A percentile compares a stretch with the other conserved stretches of the same genome.
These are phyloP conservation scores for Mastigias papua DNA, from an alignment of 30 jellyfish, hydroid and myxozoan genomes.

Conservation along the genomic window DNA sequence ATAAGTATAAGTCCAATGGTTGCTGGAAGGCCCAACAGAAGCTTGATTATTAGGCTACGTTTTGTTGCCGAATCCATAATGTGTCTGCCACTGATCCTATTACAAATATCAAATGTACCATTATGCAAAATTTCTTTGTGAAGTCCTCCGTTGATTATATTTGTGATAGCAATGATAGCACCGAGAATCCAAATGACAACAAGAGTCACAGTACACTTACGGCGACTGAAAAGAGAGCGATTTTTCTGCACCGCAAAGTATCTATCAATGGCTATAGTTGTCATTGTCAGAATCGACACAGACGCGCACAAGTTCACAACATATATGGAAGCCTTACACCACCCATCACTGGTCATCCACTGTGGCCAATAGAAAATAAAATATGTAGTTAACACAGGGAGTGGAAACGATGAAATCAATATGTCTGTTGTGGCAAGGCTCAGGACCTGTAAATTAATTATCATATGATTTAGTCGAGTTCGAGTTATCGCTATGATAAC, in stretches of 20 bases:
- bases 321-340: slow-evolving; percentile 58
- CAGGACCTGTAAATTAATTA: slow-evolving; percentile 39
- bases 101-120: slow-evolving; percentile 64
- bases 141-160: slow-evolving; percentile 22
- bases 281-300: slow-evolving; percentile 59
- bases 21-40: slow-evolving; percentile 40
- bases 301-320: slow-evolving; percentile 63
- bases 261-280: slow-evolving; percentile 71
- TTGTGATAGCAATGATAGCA: slow-evolving; percentile 24
- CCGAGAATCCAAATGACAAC: slow-evolving; percentile 64
- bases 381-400: slow-evolving; percentile 62
- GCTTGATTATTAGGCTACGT: slow-evolving; percentile 30
- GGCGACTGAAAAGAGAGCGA: slow-evolving; percentile 37
- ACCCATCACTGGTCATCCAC: slow-evolving; percentile 51
- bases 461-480: slow-evolving; percentile 32
- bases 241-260: slow-evolving; percentile 70
- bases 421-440: slow-evolving; percentile 71
- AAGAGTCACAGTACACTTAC: slow-evolving; percentile 21
- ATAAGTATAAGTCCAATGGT: slow-evolving; percentile 41
- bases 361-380: slow-evolving; percentile 72
- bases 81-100: slow-evolving; percentile 67
- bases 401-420: slow-evolving; percentile 48
- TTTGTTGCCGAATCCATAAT: slow-evolving; percentile 35
- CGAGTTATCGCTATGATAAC: slow-evolving; percentile 61
- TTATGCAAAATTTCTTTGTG: slow-evolving; percentile 29